Base-by-base conservation (phyloP, 2,797 vertebrate species). In the Tapirus indicus region DNA sequence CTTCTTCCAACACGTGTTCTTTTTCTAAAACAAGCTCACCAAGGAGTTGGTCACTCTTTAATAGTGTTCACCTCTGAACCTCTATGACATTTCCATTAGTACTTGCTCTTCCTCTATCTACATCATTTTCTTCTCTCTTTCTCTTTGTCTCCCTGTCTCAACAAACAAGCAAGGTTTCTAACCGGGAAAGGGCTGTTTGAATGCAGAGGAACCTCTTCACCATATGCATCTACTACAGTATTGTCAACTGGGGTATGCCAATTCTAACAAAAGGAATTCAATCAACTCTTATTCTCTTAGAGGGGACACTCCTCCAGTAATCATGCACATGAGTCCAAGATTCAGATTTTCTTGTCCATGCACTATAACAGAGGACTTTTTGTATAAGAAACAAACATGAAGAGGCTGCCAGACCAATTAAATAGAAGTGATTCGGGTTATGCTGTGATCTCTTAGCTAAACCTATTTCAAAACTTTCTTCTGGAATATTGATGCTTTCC, bases 131-230 rank as follows among this genome's bases (percentile, higher is more conserved):
- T 77, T 35, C 14, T 49, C 13, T n/a, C 32, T 4, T 16, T 17
- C 6, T 1, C 62, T 1, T 32, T 0, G 13, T 11, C 13, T 11
- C 27, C 0, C 18, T 12, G 9, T 41, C 17, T 49, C 32, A 60
- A 44, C 6, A 74, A n/a, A 35, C 2, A 75, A 54, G 17, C 16
- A 44, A 2, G 6, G 23, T 74, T 60, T n/a, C 60, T 66, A 88
- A 17, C 9, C 35, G 4, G 7, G 44, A 79, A 83, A 87, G 6
- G 58, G 21, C 23, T 60, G 27, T 17, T 41, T 10, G 23, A 68
- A 52, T 10, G 17, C 20, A 25, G 47, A 88, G 32, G 11, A 32
- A 17, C 0, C 29, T 77, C 10, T 13, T 88, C 38, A 1, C 35
- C n/a, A 29, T 7, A 9, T 1, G 5, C 56, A 47, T 21, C 35